These are phyloP conservation scores for Cataglyphis livida DNA, from an alignment of 2,888 invertebrate genomes.

Conservation along the genomic window DNA sequence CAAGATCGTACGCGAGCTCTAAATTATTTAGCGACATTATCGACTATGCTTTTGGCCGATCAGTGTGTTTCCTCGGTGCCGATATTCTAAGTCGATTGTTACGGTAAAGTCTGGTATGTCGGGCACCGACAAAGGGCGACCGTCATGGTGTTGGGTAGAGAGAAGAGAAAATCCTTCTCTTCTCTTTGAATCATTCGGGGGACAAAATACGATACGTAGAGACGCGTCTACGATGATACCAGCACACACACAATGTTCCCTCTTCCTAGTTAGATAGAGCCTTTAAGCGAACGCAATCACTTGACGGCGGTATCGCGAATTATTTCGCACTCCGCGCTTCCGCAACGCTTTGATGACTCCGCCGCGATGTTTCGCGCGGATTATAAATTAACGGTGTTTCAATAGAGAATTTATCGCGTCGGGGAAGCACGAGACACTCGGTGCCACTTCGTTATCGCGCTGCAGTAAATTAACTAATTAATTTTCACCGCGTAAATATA, in stretches of 20 bases:
- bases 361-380: conserved; percentile 14
- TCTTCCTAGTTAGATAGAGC: conserved; percentile 62
- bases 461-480: conserved; percentile 5
- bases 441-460: conserved; percentile 30
- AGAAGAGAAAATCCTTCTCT: not conserved
- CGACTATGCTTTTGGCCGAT: conserved; percentile 25
- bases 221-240: conserved; percentile 58
- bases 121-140: conserved; percentile 34
- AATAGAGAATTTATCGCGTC: conserved; percentile 19
- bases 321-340: conserved; percentile 24
- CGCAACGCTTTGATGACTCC: conserved; percentile 16
- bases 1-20: not conserved
- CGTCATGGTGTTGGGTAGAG: conserved; percentile 21
- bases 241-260: not conserved
- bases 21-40: conserved; percentile 58
- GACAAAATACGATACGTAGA: conserved; percentile 58
- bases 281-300: conserved; percentile 48
- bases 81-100: conserved; percentile 53
- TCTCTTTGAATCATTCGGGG: not conserved
- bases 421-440: not conserved
- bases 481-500: not conserved
- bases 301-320: conserved; percentile 39
- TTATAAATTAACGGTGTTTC: conserved; percentile 39
- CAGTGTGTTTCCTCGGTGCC: not conserved
- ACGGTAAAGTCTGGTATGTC: conserved; percentile 60